A percentile compares a stretch with the other conserved stretches of the same genome.
These are phyloP conservation scores for Drosophila sp. DNA, from an alignment of 1,140 invertebrate genomes.

Conservation along the genomic window DNA sequence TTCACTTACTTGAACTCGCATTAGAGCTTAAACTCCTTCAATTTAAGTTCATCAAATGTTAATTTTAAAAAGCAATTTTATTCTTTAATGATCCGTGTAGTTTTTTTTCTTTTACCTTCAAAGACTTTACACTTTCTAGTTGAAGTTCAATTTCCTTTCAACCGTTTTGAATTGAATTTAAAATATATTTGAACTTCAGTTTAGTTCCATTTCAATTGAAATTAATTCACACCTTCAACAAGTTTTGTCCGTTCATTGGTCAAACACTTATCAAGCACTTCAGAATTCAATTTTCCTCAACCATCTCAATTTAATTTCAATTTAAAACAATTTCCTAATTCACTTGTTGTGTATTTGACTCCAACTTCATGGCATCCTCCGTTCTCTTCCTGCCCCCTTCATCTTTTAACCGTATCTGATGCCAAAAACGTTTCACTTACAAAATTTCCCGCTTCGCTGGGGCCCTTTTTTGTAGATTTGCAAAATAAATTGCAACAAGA, in stretches of 20 bases:
- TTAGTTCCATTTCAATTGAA: not conserved
- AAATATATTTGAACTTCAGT: conserved; percentile 3
- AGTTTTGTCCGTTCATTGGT: not conserved
- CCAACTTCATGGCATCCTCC: not conserved
- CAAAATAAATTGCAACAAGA: conserved; percentile 60
- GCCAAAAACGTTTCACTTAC: conserved; percentile 2
- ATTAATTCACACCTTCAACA: conserved; percentile 14
- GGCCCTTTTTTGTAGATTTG: conserved; percentile 20
- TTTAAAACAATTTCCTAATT: conserved; percentile 28
- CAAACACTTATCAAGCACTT: not conserved
- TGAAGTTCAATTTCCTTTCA: no score
- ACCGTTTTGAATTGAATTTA: not conserved
- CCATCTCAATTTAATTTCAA: conserved; percentile 46
- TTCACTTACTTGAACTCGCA: no score
- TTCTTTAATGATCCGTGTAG: no score
- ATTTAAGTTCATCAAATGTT: no score
- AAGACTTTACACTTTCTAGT: not conserved
- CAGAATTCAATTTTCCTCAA: not conserved
- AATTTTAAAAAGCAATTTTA: no score
- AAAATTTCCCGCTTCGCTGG: not conserved
- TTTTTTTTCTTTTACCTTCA: not conserved
- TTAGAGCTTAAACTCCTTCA: no score
- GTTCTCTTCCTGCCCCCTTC: not conserved
- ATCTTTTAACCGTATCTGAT: not conserved
- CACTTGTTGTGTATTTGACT: conserved; percentile 21